Percentiles rank a stretch among this genome's conserved stretches.
Evolutionary conservation across 2,888 invertebrate species (phyloP).

Genomic region (Spisula solida): DNA sequence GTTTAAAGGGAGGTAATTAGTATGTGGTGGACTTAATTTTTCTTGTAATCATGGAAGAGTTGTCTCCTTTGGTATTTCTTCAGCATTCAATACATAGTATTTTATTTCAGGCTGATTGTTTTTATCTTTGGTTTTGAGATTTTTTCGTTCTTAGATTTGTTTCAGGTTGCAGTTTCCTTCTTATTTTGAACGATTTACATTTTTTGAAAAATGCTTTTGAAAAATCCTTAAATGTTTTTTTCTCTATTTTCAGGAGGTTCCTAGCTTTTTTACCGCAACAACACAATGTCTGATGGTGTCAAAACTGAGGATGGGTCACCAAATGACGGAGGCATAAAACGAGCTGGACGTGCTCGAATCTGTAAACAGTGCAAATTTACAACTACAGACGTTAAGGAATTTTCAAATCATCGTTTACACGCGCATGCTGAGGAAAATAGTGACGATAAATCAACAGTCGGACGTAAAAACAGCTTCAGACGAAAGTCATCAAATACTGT

Average conservation of each 20-base stretch:
- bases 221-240: not conserved
- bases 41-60: not conserved
- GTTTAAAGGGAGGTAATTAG: slow-evolving; percentile 43
- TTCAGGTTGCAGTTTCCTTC: too few species aligned
- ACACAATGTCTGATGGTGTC: slow-evolving; percentile 72
- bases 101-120: too few species aligned
- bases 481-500: slow-evolving; percentile 52
- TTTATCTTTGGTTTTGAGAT: too few species aligned
- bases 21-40: not conserved
- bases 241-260: slow-evolving; percentile 59
- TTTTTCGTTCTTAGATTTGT: too few species aligned
- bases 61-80: slow-evolving; percentile 27
- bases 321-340: slow-evolving; percentile 57
- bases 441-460: slow-evolving; percentile 55
- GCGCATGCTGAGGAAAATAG: slow-evolving; percentile 78
- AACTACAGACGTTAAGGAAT: slow-evolving; percentile 81
- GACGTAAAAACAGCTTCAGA: slow-evolving; percentile 55
- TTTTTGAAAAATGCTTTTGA: not conserved
- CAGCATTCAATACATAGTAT: not conserved
- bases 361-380: slow-evolving; percentile 83
- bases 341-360: slow-evolving; percentile 77
- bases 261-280: slow-evolving; percentile 53
- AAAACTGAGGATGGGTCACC: slow-evolving; percentile 63
- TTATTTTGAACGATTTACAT: not conserved
- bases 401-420: slow-evolving; percentile 80